Percentiles rank a stretch among this genome's conserved stretches.
Evolutionary conservation across 2,113 vertebrate genomes (phyloP).

Genomic region (rabbit (Oryctolagus cuniculus)): mOryCun1.1 NC_091435.1:65611001-65611500

Average conservation of each 20-base stretch:
- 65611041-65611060: background rate
- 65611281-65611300: background rate
- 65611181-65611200: background rate
- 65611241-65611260: background rate
- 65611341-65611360: background rate
- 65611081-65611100: background rate
- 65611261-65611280: background rate
- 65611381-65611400: background rate
- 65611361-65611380: background rate
- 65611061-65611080: background rate
- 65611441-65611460: background rate
- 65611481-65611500: background rate
- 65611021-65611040: background rate
- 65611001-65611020: background rate
- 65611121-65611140: slow-evolving; percentile 18
- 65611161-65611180: background rate
- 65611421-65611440: background rate
- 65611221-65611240: background rate
- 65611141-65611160: background rate
- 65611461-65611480: background rate
- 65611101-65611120: background rate
- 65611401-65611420: too few species aligned
- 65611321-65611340: background rate
- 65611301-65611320: background rate
- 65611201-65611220: background rate